phyloP scores from a whole-genome alignment of 2,113 vertebrate species.

The Mus spicilegus region DNA sequence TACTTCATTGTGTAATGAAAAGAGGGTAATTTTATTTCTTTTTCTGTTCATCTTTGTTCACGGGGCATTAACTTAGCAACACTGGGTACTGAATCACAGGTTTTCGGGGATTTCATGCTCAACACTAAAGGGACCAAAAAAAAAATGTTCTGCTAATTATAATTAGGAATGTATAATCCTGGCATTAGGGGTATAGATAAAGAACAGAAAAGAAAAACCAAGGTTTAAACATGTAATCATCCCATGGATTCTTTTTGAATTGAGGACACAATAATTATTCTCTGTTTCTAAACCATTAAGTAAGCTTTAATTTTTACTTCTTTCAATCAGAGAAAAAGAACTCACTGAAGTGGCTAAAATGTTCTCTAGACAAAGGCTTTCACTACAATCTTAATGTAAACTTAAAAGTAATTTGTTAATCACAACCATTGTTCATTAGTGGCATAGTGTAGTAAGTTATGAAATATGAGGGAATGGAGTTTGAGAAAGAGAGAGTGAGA shows the following conservation, averaged over 20 bases:
- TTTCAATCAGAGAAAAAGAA: constrained; percentile 2
- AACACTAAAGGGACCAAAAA: background rate
- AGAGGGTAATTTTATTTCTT: background rate
- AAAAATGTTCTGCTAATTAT: constrained; percentile 55
- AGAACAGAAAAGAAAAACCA: constrained; percentile 22
- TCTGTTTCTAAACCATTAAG: constrained; percentile 9
- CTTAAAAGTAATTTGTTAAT: constrained; percentile 29
- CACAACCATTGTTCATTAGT: background rate
- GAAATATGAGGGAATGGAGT: background rate
- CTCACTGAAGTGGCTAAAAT: background rate
- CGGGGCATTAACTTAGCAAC: constrained; percentile 5
- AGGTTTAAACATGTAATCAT: constrained; percentile 40
- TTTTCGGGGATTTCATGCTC: constrained; percentile 50
- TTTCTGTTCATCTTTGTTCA: constrained; percentile 53
- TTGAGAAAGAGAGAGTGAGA: background rate
- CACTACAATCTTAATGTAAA: constrained; percentile 19
- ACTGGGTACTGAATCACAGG: background rate
- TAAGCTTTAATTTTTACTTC: constrained; percentile 34
- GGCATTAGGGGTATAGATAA: constrained; percentile 7
- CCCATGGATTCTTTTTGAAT: constrained; percentile 44
- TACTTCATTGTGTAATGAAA: constrained; percentile 48
- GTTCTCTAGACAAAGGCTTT: constrained; percentile 32
- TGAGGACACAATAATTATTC: background rate
- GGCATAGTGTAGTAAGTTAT: background rate
- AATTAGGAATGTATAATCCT: constrained; percentile 57